Conservation (phyloP, 2,888 invertebrate species). For the Cloeon dipterum region DNA sequence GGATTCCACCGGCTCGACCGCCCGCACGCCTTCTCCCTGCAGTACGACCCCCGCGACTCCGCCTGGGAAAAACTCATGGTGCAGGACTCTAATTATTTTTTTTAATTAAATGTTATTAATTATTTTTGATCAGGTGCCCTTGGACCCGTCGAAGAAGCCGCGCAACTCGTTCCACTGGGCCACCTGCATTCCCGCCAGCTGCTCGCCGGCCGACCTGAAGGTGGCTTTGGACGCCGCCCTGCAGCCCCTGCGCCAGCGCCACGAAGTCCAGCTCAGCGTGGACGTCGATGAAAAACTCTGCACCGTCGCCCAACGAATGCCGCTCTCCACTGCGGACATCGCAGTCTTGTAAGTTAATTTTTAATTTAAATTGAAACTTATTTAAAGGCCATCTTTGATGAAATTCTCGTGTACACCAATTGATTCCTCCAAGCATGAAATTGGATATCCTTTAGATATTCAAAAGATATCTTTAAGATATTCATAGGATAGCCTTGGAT, state of each 20-base stretch:
- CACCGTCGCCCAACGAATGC: slow-evolving; percentile 3
- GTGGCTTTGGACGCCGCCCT: slow-evolving; percentile 6
- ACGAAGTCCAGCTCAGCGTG: slow-evolving; percentile 4
- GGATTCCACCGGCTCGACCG: neutral
- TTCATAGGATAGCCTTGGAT: too few species aligned
- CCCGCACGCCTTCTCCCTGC: slow-evolving; percentile 7
- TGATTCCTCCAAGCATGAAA: too few species aligned
- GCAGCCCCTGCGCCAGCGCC: slow-evolving; percentile 4
- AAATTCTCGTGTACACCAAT: too few species aligned
- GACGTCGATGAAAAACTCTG: slow-evolving; percentile 7
- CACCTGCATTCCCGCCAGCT: slow-evolving; percentile 5
- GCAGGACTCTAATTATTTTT: slow-evolving; percentile 11
- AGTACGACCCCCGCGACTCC: slow-evolving; percentile 20
- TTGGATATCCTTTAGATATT: too few species aligned
- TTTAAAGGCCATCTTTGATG: neutral
- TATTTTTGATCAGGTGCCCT: too few species aligned
- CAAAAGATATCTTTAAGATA: too few species aligned
- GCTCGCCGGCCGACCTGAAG: slow-evolving; percentile 5
- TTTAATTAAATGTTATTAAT: too few species aligned
- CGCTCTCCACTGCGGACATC: slow-evolving; percentile 12
- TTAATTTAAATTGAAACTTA: neutral
- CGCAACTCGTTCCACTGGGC: slow-evolving; percentile 5
- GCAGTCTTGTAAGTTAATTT: slow-evolving; percentile 4
- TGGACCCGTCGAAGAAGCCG: slow-evolving; percentile 8
- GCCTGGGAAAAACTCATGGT: slow-evolving; percentile 24